Percentiles rank a stretch among this genome's conserved stretches.
Evolutionary conservation across 2,797 vertebrate genomes (phyloP).

Genomic region (Xiphorhynchus erythropygius): DNA sequence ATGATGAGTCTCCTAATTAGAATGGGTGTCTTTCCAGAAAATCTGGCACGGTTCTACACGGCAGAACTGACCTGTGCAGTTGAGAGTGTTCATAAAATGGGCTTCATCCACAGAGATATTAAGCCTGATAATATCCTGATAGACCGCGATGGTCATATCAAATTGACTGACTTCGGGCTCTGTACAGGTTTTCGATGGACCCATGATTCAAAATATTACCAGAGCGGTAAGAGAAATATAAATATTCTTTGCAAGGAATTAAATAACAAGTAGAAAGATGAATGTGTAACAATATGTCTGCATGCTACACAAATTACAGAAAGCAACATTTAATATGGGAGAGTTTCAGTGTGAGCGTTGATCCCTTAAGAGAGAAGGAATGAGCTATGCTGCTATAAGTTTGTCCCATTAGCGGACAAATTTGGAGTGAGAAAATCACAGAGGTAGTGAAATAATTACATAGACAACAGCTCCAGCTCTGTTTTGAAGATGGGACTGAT

Average conservation of each 20-base stretch:
- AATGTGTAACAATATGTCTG: not conserved
- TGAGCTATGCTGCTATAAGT: not conserved
- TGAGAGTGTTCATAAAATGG: constrained; percentile 99
- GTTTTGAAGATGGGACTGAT: not conserved
- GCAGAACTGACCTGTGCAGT: constrained; percentile 95
- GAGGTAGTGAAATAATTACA: fast-evolving
- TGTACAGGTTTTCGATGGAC: constrained; percentile 99
- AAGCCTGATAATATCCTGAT: constrained; percentile 99
- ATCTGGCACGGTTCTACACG: constrained; percentile 95
- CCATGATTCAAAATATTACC: constrained; percentile 98
- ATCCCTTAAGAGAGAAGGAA: not conserved
- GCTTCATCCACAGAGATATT: constrained; percentile 99
- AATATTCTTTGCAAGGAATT: not conserved
- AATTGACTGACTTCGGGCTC: constrained; percentile 96
- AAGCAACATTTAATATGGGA: not conserved
- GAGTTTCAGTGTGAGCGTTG: not conserved
- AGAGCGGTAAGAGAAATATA: constrained; percentile 87
- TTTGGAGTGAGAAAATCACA: not conserved
- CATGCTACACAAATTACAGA: not conserved
- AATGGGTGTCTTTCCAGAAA: constrained; percentile 94
- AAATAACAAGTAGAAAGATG: not conserved
- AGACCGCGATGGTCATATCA: constrained; percentile 96
- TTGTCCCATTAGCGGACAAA: not conserved
- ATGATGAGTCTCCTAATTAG: constrained; percentile 99
- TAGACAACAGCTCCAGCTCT: not conserved